These are phyloP conservation scores for Drosophila anceps DNA, from an alignment of 2,888 invertebrate genomes.

Conservation along the genomic window DNA sequence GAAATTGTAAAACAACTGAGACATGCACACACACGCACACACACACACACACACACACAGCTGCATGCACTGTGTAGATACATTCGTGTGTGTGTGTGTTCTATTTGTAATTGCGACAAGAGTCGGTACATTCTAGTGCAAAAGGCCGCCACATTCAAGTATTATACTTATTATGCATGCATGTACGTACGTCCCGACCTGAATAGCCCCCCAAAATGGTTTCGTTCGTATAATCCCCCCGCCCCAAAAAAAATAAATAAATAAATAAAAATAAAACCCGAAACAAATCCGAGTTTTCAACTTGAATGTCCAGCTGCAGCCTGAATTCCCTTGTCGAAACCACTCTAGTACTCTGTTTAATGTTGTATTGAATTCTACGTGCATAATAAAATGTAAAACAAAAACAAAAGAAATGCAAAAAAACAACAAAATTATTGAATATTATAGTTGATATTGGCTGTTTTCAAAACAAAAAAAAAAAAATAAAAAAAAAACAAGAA, in stretches of 20 bases:
- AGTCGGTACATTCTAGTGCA: conserved; percentile 59
- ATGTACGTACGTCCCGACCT: conserved; percentile 42
- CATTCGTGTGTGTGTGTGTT: conserved; percentile 35
- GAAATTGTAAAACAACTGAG: conserved; percentile 37
- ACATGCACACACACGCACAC: conserved; percentile 7
- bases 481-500: conserved; percentile 31
- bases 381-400: conserved; percentile 54
- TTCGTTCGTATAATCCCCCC: conserved; percentile 61
- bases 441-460: conserved; percentile 59
- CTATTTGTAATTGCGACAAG: conserved; percentile 45
- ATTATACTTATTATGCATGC: conserved; percentile 48
- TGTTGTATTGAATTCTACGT: conserved; percentile 71
- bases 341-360: conserved; percentile 70
- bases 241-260: conserved; percentile 2
- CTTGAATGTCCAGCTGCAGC: conserved; percentile 56
- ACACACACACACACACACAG: conserved; percentile 1
- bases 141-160: conserved; percentile 58
- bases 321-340: conserved; percentile 35
- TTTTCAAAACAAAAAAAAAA: conserved; percentile 47
- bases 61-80: conserved; percentile 16
- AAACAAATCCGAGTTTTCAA: conserved; percentile 40
- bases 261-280: conserved; percentile 4
- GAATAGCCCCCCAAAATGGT: conserved; percentile 54
- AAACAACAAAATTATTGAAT: conserved; percentile 46
- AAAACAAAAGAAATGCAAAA: conserved; percentile 12